These are phyloP conservation scores for Rhagoletis zephyria DNA, from an alignment of 1,140 invertebrate genomes.

Conservation along the genomic window DNA sequence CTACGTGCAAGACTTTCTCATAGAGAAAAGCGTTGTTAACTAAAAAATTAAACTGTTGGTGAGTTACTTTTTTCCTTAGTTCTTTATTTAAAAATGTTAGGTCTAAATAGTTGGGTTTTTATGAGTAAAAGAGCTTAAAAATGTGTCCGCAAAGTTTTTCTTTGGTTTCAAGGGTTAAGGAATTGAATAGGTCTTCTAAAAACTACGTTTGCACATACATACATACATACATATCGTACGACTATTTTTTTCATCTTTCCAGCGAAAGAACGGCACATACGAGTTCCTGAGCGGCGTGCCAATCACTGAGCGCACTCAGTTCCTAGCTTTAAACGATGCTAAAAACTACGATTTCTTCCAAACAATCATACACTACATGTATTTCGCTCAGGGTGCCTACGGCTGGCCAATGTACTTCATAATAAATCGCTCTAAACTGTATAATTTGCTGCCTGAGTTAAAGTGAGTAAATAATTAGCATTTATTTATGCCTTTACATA, in stretches of 20 bases:
- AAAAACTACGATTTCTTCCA: slow-evolving; percentile 83
- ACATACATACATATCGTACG: too few relatives aligned
- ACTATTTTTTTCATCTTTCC: slow-evolving; percentile 64
- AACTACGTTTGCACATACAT: too few relatives aligned
- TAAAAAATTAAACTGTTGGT: too few relatives aligned
- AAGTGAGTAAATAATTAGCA: slow-evolving; percentile 73
- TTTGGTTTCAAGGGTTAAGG: too few relatives aligned
- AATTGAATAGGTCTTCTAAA: too few relatives aligned
- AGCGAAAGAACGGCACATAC: slow-evolving; percentile 89
- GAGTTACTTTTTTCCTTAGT: too few relatives aligned
- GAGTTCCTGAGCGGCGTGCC: slow-evolving; percentile 91
- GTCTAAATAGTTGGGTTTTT: too few relatives aligned
- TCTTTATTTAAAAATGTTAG: too few relatives aligned
- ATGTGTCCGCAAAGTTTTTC: too few relatives aligned
- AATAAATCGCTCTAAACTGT: slow-evolving; percentile 82
- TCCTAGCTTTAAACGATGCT: slow-evolving; percentile 87
- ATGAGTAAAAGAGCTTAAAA: too few relatives aligned
- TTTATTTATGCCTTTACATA: background rate
- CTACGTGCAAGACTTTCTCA: too few relatives aligned
- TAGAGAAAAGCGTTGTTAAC: too few relatives aligned
- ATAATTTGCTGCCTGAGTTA: slow-evolving; percentile 81
- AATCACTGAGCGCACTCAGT: slow-evolving; percentile 87
- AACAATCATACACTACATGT: slow-evolving; percentile 88
- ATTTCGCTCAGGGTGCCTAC: slow-evolving; percentile 90
- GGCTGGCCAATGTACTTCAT: slow-evolving; percentile 92